These are phyloP conservation scores for Lichenostomus cassidix DNA, from an alignment of 2,113 vertebrate species.

Conservation along the genomic window DNA sequence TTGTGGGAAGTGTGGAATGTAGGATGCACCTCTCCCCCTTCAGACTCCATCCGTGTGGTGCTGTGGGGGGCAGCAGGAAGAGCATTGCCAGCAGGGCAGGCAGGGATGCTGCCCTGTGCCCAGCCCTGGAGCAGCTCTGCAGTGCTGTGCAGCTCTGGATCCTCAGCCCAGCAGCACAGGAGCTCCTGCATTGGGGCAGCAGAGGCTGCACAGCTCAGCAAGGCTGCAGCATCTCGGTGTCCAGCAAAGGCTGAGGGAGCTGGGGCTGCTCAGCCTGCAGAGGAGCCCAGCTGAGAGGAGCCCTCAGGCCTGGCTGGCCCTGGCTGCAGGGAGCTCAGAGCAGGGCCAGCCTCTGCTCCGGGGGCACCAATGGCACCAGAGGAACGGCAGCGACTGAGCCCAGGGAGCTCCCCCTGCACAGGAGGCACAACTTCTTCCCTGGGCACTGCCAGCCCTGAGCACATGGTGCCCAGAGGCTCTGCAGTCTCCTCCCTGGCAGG, in stretches of 20 bases:
- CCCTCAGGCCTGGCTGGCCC: background rate
- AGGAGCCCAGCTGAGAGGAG: background rate
- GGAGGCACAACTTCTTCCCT: background rate
- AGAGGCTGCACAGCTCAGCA: too few species aligned
- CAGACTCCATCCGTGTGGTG: fast-evolving
- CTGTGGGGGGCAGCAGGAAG: background rate
- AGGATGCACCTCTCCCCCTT: too few species aligned
- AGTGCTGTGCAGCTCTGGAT: background rate
- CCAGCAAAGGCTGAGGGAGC: background rate
- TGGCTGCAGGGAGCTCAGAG: background rate
- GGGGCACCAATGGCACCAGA: background rate
- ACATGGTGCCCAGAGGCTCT: fast-evolving
- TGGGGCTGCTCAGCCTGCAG: background rate
- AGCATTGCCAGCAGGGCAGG: background rate
- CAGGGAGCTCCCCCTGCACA: background rate
- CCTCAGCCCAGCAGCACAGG: background rate
- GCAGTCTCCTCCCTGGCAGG: background rate
- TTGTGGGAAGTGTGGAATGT: background rate
- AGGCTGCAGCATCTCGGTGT: background rate
- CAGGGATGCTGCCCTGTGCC: background rate
- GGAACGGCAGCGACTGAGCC: background rate
- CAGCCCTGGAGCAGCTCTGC: background rate
- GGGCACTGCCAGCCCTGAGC: background rate
- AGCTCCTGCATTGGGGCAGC: too few species aligned
- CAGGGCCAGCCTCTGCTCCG: background rate